These are phyloP conservation scores for Xiphorhynchus elegans DNA, from an alignment of 2,113 vertebrate species.

Conservation along the genomic window DNA sequence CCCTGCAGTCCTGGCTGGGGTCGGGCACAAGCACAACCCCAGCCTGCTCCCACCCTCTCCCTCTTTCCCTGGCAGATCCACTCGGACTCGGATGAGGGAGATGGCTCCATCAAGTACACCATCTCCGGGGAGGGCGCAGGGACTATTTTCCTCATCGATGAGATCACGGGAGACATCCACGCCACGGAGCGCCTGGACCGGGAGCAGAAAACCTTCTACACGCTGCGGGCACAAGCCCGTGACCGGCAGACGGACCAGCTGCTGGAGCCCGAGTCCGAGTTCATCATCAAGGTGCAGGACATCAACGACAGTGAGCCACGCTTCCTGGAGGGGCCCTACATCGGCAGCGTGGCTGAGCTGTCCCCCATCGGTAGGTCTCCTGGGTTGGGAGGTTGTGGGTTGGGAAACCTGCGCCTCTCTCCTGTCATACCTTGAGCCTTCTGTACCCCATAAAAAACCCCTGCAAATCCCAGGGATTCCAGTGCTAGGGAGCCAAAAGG, in stretches of 20 bases:
- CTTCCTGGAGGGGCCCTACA: conserved; percentile 95
- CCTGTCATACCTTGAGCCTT: neutral
- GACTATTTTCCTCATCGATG: conserved; percentile 95
- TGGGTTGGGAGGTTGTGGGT: neutral
- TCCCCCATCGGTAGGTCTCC: conserved; percentile 88
- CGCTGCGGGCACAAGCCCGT: conserved; percentile 89
- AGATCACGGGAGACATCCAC: conserved; percentile 95
- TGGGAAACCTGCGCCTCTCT: neutral
- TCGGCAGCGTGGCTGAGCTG: conserved; percentile 94
- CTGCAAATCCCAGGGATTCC: conserved; percentile 27
- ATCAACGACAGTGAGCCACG: conserved; percentile 98
- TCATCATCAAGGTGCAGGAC: conserved; percentile 99
- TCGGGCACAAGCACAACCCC: neutral
- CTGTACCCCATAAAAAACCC: neutral
- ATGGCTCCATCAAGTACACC: conserved; percentile 97
- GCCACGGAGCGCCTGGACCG: conserved; percentile 94
- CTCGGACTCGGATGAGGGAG: conserved; percentile 94
- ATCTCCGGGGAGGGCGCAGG: conserved; percentile 97
- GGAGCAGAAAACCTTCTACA: conserved; percentile 96
- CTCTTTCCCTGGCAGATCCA: conserved; percentile 85
- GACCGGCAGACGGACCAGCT: conserved; percentile 85
- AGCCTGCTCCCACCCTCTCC: neutral
- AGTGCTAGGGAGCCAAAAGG: conserved; percentile 1
- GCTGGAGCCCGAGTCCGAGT: conserved; percentile 95
- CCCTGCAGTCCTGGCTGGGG: fast-evolving